Evolutionary conservation across 2,888 invertebrate species (phyloP), one percentile per base, ranked within the genome.

Genomic region (Prosapia bicincta): DNA sequence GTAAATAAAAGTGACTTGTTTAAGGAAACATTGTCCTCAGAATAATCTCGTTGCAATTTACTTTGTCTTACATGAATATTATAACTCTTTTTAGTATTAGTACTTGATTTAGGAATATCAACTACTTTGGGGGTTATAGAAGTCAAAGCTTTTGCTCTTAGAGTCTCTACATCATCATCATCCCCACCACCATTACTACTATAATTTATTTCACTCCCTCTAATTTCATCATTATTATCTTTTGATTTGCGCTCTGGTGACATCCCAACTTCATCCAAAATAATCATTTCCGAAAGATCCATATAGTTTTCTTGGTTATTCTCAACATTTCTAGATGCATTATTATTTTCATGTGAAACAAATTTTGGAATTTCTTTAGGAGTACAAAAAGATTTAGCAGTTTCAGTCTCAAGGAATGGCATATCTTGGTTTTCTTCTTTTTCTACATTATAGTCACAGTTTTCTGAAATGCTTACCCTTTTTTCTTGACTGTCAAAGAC

Each of bases 221-320:
- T 24, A n/a, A 5, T 69, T 25, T 25, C 23, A 9, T 73, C 73
- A 43, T 26, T 30, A 6, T 1, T 20, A 54, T 54, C 10, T 43
- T 20, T 73, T 26, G 73, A 43, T 26, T 26, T 68, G 23, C 69
- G 68, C 26, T 73, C 73, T 32, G 73, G 73, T 15, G 73, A 73
- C 73, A 73, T 73, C 9, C 74, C 74, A 15, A 74, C 69, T 74
- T 74, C 74, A 30, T 74, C 74, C 10, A 74, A 26, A 13, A 74
- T 69, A 24, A 74, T 74, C 74, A 74, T 74, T 9, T 74, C 69
- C 20, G 69, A 65, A n/a, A 74, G 66, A 69, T 74, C 74, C 20
- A 74, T 74, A 30, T 74, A 69, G 65, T 30, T 30, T 25, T 73
- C 73, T 28, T 28, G 30, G 30, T 1, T 23, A 23, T 26, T 69